A percentile compares a stretch with the other conserved stretches of the same genome.
Evolutionary conservation across 2,113 vertebrate genomes (phyloP).

Genomic region (Morone chrysops): DNA sequence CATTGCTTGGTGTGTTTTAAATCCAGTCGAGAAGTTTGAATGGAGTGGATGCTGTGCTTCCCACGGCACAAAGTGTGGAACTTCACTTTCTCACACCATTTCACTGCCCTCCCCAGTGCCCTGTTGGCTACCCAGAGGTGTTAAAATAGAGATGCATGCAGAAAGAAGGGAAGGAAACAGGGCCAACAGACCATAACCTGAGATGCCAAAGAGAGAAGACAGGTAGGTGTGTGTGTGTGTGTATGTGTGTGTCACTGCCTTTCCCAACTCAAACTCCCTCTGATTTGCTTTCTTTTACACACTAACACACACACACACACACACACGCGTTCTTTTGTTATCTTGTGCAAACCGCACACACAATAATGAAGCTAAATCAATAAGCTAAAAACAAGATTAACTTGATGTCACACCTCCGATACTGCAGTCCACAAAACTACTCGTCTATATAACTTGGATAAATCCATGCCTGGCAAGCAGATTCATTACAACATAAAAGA

Average conservation of each 20-base stretch:
- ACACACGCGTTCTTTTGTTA: too few relatives aligned
- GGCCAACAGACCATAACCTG: background rate
- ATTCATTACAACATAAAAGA: conserved; percentile 10
- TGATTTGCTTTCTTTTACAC: background rate
- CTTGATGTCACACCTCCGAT: background rate
- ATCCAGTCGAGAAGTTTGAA: background rate
- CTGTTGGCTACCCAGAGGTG: background rate
- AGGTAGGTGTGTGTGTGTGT: conserved; percentile 15
- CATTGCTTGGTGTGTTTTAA: background rate
- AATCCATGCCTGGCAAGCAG: background rate
- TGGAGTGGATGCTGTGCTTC: conserved; percentile 1
- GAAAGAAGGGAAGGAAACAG: conserved; percentile 7
- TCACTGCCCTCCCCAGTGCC: background rate
- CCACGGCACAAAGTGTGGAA: background rate
- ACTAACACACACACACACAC: background rate
- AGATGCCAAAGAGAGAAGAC: background rate
- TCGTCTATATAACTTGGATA: background rate
- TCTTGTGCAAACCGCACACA: conserved; percentile 17
- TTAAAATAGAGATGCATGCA: conserved; percentile 22
- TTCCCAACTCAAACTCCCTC: background rate
- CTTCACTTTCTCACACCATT: background rate
- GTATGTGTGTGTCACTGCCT: background rate
- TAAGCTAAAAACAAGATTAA: background rate
- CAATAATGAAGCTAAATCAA: background rate
- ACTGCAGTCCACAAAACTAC: background rate